Evolutionary conservation across 1,140 invertebrate genomes (phyloP), one percentile per base, ranked within the genome.

Genomic region (Sweltsa coloradensis): DNA sequence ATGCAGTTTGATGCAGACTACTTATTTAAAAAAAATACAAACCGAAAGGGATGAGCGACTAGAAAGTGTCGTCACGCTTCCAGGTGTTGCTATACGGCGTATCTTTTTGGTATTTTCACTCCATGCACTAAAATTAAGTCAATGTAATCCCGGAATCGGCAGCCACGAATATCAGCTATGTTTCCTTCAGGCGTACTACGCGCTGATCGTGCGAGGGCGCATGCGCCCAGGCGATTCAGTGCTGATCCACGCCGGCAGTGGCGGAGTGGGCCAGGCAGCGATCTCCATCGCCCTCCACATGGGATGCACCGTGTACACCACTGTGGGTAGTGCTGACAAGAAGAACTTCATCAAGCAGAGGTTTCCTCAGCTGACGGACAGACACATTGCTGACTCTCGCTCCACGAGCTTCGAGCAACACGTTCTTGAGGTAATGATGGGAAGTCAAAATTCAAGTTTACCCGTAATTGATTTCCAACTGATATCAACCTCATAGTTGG

Each of bases 181-280:
- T 45, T 44, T 48, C 39, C 61, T 62, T 49, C 60, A 75, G 57
- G 83, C 81, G 31, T 97, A 95, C 65, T 97, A 97, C 65, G 89
- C 91, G 5, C 67, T 97, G 7, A 63, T 85, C 25, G 78, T 93
- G 22, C 74, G 94, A 54, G 94, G 92, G 31, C 66, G 76, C 51
- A 78, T 98, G 68, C 37, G 16, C 48, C 70, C 69, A 44, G 83
- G 82, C 1, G 82, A 88, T 52, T 73, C 68, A 1, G 69, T 91
- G 19, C 70, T 91, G 1, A 89, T 93, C 57, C 89, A 93, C 64
- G 83, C 88, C n/a, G 89, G 88, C 6, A 81, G 81, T 46, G 89
- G 89, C 21, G 89, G 86, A 25, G 84, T 92, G 14, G 89, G 89
- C 0, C 78, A 89, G 57, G 86, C 87, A 1, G 85, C 87, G 25